Evolutionary conservation across 1,140 invertebrate species (phyloP), one percentile per base, ranked within the genome.

Genomic region (Armadillidium nasatum): DNA sequence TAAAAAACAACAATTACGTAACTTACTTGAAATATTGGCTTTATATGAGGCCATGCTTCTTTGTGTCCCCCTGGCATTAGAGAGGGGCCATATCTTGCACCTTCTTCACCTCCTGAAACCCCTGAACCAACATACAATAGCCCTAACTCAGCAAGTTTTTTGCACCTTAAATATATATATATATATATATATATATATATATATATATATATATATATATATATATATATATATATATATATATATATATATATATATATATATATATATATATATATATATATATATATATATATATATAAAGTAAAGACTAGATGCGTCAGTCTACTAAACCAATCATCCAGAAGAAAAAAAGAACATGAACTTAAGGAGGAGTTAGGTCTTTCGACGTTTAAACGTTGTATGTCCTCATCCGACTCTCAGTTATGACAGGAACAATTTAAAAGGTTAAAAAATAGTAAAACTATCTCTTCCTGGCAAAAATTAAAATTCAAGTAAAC

Each of bases 91-190:
- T 97, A 94, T 6, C 97, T 88, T 4, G 97, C 97, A 1, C 97
- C 97, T 83, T 99, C 97, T 87, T 99, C 98, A 13, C 98, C 98
- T 7, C 98, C 98, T 84, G 95, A 96, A 4, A 99, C 97, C 66
- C 98, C 97, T 83, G 94, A 94, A 0, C 98, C 98, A 73, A 99
- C 94, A 85, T 92, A 99, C 15, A 92, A 86, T 54, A 99, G 87
- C 13, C 94, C 94, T 81, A 93, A 93, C 11, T 88, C 86, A 45
- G 88, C 87, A 33, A 99, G 87, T 45, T 91, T 86, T 77, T 93
- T 90, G 78, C 90, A 93, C 74, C 80, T 81, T 60, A 60, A 13
- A 60, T 4, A 60, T 4, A 4, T 19, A n/a, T n/a, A n/a, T n/a
- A 60, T 60, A 60, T 19, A 60, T 60, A 60, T 60, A 60, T 60